These are phyloP conservation scores for Aphaenogaster floridana DNA, from an alignment of 1,140 invertebrate genomes.

Conservation along the genomic window DNA sequence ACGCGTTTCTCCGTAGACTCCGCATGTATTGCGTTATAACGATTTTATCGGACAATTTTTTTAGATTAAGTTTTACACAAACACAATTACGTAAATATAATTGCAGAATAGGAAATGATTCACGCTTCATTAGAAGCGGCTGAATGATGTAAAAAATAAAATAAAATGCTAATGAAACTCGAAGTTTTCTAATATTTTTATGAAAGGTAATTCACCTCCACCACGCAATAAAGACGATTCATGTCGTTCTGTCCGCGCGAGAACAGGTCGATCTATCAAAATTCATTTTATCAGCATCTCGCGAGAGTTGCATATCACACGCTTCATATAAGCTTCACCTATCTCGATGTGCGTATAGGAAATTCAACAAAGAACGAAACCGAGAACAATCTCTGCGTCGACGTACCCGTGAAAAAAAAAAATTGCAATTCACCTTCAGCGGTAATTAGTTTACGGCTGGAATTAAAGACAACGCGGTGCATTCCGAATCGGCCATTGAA, in stretches of 20 bases:
- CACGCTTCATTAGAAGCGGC: not conserved
- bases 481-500: slow-evolving; percentile 12
- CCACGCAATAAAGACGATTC: not conserved
- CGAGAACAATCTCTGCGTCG: not conserved
- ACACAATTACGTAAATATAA: slow-evolving; percentile 1
- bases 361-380: not conserved
- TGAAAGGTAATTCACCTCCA: not conserved
- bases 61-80: not conserved
- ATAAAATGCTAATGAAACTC: not conserved
- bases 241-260: not conserved
- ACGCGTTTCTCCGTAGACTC: not conserved
- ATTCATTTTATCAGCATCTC: not conserved
- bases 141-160: not conserved
- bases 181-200: not conserved
- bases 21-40: not conserved
- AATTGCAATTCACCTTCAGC: not conserved
- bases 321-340: not conserved
- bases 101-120: not conserved
- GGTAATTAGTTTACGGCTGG: not conserved
- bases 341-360: not conserved
- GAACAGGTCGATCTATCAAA: not conserved
- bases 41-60: slow-evolving; percentile 2
- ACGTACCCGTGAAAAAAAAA: not conserved
- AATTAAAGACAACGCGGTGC: not conserved
- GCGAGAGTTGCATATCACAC: not conserved